Conservation (phyloP, 2,113 vertebrate species). For the Cromileptes altivelis region DNA sequence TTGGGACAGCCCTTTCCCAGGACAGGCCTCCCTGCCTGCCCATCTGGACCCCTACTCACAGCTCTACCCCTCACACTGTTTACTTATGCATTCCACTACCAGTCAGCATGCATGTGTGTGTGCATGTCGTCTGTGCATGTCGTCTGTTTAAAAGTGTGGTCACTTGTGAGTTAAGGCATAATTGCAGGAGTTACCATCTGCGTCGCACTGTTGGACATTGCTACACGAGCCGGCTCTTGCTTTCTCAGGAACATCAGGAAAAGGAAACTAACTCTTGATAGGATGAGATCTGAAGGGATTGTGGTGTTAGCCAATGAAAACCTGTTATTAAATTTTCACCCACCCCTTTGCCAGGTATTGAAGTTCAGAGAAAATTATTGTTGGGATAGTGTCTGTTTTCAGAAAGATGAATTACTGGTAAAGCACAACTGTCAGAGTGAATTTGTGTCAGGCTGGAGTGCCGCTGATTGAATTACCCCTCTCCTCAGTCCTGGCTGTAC, state of each 20-base stretch:
- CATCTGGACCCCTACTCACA: conserved; percentile 80
- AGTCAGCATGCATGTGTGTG: conserved; percentile 51
- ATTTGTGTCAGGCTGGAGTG: conserved; percentile 79
- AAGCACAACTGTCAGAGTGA: conserved; percentile 80
- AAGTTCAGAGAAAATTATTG: conserved; percentile 78
- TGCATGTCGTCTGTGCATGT: conserved; percentile 43
- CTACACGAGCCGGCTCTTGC: conserved; percentile 35
- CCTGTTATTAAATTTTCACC: conserved; percentile 71
- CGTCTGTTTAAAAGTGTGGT: conserved; percentile 45
- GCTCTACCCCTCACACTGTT: conserved; percentile 72
- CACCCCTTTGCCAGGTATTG: conserved; percentile 71
- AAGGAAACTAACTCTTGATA: conserved; percentile 43
- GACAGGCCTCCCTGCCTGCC: conserved; percentile 77
- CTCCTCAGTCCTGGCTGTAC: conserved; percentile 62
- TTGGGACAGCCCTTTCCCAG: conserved; percentile 72
- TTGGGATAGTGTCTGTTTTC: conserved; percentile 81
- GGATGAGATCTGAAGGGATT: conserved; percentile 48
- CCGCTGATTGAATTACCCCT: conserved; percentile 80
- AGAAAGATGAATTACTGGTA: conserved; percentile 81
- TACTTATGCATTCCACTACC: conserved; percentile 76
- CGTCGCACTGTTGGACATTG: conserved; percentile 20
- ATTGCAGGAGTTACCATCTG: conserved; percentile 47
- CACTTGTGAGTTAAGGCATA: conserved; percentile 52
- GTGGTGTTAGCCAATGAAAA: conserved; percentile 74
- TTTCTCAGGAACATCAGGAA: conserved; percentile 29